Evolutionary conservation across 2,888 invertebrate genomes (phyloP), one percentile per base, ranked within the genome.

Genomic region (Vesta saturnalis): DNA sequence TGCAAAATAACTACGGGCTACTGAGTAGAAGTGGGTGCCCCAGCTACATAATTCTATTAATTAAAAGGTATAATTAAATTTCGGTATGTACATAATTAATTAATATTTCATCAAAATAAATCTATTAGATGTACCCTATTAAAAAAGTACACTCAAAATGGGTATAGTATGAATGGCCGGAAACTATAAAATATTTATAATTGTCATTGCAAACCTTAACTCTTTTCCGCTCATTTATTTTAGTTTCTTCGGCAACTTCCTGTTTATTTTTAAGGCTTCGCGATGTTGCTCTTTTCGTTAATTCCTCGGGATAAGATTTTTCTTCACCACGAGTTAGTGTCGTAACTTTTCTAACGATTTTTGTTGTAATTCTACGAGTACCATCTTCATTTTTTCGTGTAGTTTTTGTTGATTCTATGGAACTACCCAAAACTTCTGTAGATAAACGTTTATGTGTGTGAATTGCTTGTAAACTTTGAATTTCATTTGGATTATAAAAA

Each of bases 301-400:
- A 82, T 80, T 92, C 91, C 80, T 94, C 92, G 39, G 90, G 86
- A 22, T 88, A 87, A 71, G 90, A 89, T 76, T 91, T 89, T 82
- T 95, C 94, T 82, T 95, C 95, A 46, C 94, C 95, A 14, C 95
- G 88, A 71, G 94, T 93, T 75, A 96, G 83, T 1, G 95, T 95
- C 35, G 95, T 96, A 77, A 96, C 94, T 83, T 95, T 95, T 71
- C 94, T 88, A 60, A 95, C 91, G 72, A 95, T 93, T 80, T 94
- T 90, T 49, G 95, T 94, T 21, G 94, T 95, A 74, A 95, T 93
- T 74, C 94, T 89, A 70, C 93, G 88, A 80, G 92, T 91, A 43
- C 94, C 94, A 80, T 90, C 91, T 73, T 92, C 91, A 67, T 91
- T 91, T 81, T 90, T 90, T 83, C 92, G 90, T 82, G 93, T 92